phyloP scores from a whole-genome alignment of 2,113 vertebrate species.

The Haemorhous mexicanus region DNA sequence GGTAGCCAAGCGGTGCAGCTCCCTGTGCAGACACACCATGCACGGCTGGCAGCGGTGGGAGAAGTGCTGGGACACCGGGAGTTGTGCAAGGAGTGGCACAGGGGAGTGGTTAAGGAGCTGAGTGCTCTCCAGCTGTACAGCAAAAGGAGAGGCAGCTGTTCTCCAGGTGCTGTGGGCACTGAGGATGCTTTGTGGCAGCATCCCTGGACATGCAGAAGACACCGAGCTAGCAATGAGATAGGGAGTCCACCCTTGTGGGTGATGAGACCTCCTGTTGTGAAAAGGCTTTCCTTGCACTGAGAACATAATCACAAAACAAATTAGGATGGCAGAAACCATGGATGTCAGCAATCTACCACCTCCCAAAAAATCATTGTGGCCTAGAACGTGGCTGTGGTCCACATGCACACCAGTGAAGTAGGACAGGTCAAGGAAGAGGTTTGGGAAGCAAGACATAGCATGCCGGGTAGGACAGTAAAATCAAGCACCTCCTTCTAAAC shows the following conservation, averaged over 20 bases:
- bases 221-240: rapidly evolving
- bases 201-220: neutral
- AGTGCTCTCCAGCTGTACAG: neutral
- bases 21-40: rapidly evolving
- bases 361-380: rapidly evolving
- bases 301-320: neutral
- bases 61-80: rapidly evolving
- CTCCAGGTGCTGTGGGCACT: neutral
- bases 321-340: neutral
- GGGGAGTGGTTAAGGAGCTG: neutral
- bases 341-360: neutral
- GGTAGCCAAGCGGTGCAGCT: rapidly evolving
- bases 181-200: neutral
- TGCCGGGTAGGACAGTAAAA: neutral
- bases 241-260: too few relatives aligned
- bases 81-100: neutral
- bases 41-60: rapidly evolving
- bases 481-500: neutral
- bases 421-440: neutral
- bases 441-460: neutral
- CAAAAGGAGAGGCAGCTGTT: neutral
- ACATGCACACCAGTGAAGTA: neutral
- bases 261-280: neutral
- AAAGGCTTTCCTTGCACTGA: neutral
- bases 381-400: neutral